Evolutionary conservation across 2,797 vertebrate genomes (phyloP).

Genomic region (Spinus olivaceus): DNA sequence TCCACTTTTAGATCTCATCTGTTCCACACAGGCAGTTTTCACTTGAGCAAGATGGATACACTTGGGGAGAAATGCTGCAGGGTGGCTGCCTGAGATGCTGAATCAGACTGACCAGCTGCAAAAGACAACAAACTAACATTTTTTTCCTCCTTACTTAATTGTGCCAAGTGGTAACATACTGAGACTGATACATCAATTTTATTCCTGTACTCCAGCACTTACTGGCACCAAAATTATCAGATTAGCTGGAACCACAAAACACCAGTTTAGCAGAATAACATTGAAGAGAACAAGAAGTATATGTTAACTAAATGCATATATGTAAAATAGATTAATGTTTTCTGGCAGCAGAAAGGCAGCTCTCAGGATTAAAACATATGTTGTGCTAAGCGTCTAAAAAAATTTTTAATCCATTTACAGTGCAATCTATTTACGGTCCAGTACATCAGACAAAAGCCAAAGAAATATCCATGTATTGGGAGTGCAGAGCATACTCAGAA

Average conservation of each 20-base stretch:
- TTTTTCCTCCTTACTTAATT: not conserved
- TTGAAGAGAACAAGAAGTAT: not conserved
- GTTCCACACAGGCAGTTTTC: not conserved
- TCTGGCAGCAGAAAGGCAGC: conserved; percentile 26
- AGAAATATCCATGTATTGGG: not conserved
- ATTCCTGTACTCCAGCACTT: not conserved
- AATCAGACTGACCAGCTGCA: not conserved
- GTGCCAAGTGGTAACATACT: not conserved
- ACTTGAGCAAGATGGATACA: not conserved
- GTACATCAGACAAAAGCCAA: not conserved
- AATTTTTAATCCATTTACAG: not conserved
- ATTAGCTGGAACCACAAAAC: not conserved
- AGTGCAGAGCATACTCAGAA: not conserved
- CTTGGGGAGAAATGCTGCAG: not conserved
- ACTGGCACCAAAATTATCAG: not conserved
- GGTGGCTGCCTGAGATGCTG: not conserved
- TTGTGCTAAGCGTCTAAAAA: not conserved
- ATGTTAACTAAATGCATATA: not conserved
- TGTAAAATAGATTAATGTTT: not conserved
- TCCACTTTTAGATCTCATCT: not conserved
- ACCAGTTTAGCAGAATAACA: not conserved
- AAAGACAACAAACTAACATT: not conserved
- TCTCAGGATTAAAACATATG: not conserved
- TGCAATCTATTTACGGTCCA: not conserved
- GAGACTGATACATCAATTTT: not conserved